phyloP scores from a whole-genome alignment of 1,140 invertebrate genomes.

The Rhopalosiphum maidis region DNA sequence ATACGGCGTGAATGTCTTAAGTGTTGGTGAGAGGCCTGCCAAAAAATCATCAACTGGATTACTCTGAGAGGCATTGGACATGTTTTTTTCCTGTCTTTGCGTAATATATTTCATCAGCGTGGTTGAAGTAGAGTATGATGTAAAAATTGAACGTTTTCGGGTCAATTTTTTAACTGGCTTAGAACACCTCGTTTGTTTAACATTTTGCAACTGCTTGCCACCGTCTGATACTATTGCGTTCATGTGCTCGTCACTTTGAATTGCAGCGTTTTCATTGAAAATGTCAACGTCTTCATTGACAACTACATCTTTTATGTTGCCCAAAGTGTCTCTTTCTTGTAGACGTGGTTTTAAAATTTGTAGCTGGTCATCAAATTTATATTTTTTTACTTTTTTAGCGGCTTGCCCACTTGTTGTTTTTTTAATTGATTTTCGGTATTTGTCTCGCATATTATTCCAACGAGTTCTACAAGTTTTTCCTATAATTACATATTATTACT shows the following conservation, averaged over 20 bases:
- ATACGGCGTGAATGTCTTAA: not conserved
- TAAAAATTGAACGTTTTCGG: not conserved
- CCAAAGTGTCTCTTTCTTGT: not conserved
- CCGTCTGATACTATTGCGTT: not conserved
- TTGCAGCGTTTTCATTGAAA: not conserved
- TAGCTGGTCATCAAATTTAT: not conserved
- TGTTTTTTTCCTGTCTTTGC: not conserved
- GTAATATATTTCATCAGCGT: not conserved
- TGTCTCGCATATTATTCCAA: not conserved
- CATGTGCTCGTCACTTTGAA: not conserved
- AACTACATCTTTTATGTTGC: not conserved
- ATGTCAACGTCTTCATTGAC: not conserved
- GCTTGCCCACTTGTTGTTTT: not conserved
- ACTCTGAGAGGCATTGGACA: not conserved
- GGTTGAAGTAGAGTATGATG: not conserved
- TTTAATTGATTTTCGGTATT: not conserved
- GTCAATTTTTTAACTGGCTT: not conserved
- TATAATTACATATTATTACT: not conserved
- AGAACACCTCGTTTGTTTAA: not conserved
- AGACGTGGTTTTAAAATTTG: not conserved
- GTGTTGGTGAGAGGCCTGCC: not conserved
- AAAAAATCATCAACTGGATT: slow-evolving; percentile 6
- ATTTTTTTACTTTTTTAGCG: not conserved
- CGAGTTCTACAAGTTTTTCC: not conserved
- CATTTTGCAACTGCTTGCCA: not conserved